Conservation (phyloP, 2,797 vertebrate genomes). For the Coccyzus lansbergi region DNA sequence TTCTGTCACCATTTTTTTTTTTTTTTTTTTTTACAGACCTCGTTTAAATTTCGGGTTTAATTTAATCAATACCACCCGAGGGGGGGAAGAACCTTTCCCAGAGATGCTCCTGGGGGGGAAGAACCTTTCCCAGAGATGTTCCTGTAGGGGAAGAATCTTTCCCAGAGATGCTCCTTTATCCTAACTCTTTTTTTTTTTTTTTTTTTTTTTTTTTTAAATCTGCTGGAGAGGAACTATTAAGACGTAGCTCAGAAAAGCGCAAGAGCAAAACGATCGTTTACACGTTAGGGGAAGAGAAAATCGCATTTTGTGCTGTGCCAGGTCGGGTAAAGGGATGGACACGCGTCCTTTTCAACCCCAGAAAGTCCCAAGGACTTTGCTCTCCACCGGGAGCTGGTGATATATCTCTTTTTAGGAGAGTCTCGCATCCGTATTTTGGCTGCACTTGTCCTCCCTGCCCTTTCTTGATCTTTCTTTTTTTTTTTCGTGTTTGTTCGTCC, state of each 20-base stretch:
- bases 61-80: conserved; percentile 78
- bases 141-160: conserved; percentile 13
- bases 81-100: conserved; percentile 2
- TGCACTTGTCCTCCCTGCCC: background rate
- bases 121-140: conserved; percentile 15
- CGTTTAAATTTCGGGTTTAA: conserved; percentile 82
- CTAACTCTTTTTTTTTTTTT: conserved; percentile 76
- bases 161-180: conserved; percentile 29
- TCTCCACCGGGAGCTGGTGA: background rate
- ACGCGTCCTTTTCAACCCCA: conserved; percentile 27
- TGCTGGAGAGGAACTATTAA: conserved; percentile 70
- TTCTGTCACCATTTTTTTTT: conserved; percentile 85
- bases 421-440: background rate
- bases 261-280: conserved; percentile 42
- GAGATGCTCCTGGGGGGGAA: conserved; percentile 42
- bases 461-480: conserved; percentile 28
- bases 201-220: too few relatives aligned
- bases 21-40: conserved; percentile 83
- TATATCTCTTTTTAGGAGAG: conserved; percentile 22
- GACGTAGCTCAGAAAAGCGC: conserved; percentile 50
- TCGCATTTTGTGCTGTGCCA: conserved; percentile 52
- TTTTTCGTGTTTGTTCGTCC: background rate
- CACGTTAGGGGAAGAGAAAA: conserved; percentile 41
- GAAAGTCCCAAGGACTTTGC: conserved; percentile 27
- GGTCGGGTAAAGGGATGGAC: conserved; percentile 35